These are phyloP conservation scores for Cettia cetti DNA, from an alignment of 2,113 vertebrate species.

Conservation along the genomic window DNA sequence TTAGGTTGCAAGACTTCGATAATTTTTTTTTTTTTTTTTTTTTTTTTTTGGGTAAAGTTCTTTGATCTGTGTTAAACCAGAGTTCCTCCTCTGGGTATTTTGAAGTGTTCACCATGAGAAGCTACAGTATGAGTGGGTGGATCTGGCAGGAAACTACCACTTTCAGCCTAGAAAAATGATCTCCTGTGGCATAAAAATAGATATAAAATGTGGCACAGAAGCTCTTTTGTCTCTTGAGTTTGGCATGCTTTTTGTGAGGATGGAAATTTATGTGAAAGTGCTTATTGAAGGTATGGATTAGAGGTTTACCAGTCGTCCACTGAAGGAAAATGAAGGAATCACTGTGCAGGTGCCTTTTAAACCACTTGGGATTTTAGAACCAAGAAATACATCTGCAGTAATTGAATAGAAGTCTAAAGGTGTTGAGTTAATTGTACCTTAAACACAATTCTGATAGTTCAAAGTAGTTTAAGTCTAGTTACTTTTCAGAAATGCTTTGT, in stretches of 20 bases:
- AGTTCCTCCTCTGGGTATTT: conserved; percentile 1
- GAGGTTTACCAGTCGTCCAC: background rate
- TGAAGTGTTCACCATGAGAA: conserved; percentile 42
- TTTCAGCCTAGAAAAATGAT: conserved; percentile 65
- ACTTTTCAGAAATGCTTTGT: background rate
- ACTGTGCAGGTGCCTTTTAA: background rate
- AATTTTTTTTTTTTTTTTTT: no score
- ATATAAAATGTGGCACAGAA: conserved; percentile 58
- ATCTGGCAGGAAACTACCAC: conserved; percentile 68
- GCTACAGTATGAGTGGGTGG: conserved; percentile 48
- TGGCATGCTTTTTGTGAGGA: background rate
- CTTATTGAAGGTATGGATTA: background rate
- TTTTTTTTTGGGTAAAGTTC: background rate
- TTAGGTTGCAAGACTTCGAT: background rate
- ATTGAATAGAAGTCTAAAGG: background rate
- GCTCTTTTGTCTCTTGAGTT: conserved; percentile 9
- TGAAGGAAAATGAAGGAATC: background rate
- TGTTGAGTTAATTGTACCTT: background rate
- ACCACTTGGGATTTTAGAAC: background rate
- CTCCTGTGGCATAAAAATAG: conserved; percentile 65
- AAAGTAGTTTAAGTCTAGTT: background rate
- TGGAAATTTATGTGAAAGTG: background rate
- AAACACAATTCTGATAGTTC: background rate
- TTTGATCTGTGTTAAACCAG: background rate
- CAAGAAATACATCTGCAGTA: background rate